phyloP scores from a whole-genome alignment of 2,797 vertebrate species.

The Fistularia tabacaria region DNA sequence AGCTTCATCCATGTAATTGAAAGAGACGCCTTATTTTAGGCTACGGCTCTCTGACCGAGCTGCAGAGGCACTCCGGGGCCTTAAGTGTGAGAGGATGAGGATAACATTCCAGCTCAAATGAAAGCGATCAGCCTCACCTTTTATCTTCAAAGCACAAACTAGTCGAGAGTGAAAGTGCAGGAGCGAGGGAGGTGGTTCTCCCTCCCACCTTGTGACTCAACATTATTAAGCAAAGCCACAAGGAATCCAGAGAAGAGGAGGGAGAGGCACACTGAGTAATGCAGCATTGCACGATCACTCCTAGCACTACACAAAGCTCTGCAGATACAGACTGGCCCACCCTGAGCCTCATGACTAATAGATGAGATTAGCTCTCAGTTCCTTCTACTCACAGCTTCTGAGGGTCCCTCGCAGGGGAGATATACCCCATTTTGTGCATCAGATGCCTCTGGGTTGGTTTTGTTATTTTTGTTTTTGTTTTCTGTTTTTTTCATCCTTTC shows the following conservation, averaged over 20 bases:
- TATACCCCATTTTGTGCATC: conserved; percentile 13
- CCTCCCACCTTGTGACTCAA: conserved; percentile 56
- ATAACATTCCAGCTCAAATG: conserved; percentile 26
- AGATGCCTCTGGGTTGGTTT: too few relatives aligned
- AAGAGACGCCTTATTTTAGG: conserved; percentile 3
- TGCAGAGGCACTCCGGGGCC: conserved; percentile 24
- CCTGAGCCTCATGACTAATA: conserved; percentile 61
- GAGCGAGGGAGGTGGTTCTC: conserved; percentile 28
- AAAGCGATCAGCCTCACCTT: conserved; percentile 48
- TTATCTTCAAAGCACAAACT: conserved; percentile 58
- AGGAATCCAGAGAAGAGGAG: conserved; percentile 31
- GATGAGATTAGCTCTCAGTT: conserved; percentile 47
- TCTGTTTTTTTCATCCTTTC: too few relatives aligned
- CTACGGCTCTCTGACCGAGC: conserved; percentile 6
- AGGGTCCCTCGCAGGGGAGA: conserved; percentile 8
- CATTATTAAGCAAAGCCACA: conserved; percentile 40
- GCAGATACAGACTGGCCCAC: conserved; percentile 38
- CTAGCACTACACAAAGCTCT: conserved; percentile 31
- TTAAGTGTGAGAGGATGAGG: conserved; percentile 33
- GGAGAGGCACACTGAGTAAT: conserved; percentile 31
- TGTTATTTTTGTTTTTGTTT: neutral
- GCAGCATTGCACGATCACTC: conserved; percentile 45
- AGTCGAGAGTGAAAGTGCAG: conserved; percentile 8
- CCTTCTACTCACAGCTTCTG: conserved; percentile 24
- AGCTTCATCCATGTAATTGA: conserved; percentile 1